Evolutionary conservation across 2,113 vertebrate genomes (phyloP), one percentile per base, ranked within the genome.

Genomic region (Coregonus clupeaformis): DNA sequence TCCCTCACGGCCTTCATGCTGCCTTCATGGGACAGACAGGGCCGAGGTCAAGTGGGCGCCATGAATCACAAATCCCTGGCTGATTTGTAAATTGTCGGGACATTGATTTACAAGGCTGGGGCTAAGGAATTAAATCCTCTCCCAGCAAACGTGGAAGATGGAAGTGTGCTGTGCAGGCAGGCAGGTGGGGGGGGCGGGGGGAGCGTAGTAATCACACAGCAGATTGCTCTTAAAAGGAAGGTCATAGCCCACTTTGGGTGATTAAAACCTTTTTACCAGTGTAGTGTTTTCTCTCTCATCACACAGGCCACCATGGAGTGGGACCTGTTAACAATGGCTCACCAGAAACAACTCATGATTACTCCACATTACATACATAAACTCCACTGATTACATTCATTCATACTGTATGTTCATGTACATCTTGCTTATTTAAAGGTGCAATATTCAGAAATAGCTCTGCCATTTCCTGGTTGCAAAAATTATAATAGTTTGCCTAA

Each of bases 211-310:
- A 88, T 89, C 83, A 87, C 65, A 14, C 71, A 72, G 74, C 77
- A 76, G 72, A 80, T 74, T 85, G 83, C 82, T 86, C 81, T 89
- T 78, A 74, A 86, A 72, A 73, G 83, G 84, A 89, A 89, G 90
- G 87, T 91, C 84, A 86, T 62, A 82, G 68, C 77, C 78, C 75
- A 47, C 65, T 80, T 68, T 70, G 55, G 82, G 84, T 87, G 80
- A 90, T 89, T 89, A 82, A 82, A 83, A 73, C 16, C 29, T 69
- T 80, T 74, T 82, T 70, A 70, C 74, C 52, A 64, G 42, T 73
- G 45, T 25, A 67, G 20, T 59, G 57, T 42, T 45, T 79, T 25
- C 57, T 75, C 55, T 20, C 9, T 47, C 42, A 45, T 24, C 32
- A 67, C 30, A 20, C 6, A 52, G 16, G 14, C 29, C 16, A 36